A percentile compares a stretch with the other conserved stretches of the same genome.
Conservation (phyloP, 1,140 invertebrate species). For the Bursaphelenchus mucronatus region DNA sequence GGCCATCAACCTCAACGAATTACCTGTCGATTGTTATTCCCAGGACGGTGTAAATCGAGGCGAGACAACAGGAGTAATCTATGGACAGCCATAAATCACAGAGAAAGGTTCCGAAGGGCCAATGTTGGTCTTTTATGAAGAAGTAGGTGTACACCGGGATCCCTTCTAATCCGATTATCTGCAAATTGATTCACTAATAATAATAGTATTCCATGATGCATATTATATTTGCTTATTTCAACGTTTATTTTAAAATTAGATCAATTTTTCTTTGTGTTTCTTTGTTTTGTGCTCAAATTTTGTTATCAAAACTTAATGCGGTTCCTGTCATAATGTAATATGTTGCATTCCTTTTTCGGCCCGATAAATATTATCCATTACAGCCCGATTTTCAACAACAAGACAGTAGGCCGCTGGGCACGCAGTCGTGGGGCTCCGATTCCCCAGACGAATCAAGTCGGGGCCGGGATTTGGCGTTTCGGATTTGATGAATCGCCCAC, state of each 20-base stretch:
- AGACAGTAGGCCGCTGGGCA: too few relatives aligned
- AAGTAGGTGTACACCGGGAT: slow-evolving; percentile 74
- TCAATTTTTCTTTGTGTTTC: not conserved
- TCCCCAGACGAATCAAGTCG: too few relatives aligned
- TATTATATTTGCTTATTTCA: not conserved
- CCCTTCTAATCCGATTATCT: slow-evolving; percentile 73
- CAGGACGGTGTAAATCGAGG: slow-evolving; percentile 97
- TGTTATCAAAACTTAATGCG: too few relatives aligned
- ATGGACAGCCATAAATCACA: slow-evolving; percentile 98
- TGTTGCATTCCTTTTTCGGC: too few relatives aligned
- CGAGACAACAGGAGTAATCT: slow-evolving; percentile 96
- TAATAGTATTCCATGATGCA: not conserved
- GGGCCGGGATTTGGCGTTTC: too few relatives aligned
- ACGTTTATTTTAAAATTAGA: slow-evolving; percentile 16
- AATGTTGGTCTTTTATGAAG: slow-evolving; percentile 81
- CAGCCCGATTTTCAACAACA: too few relatives aligned
- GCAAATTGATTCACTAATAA: slow-evolving; percentile 24
- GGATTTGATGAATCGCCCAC: too few relatives aligned
- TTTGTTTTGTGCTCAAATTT: too few relatives aligned
- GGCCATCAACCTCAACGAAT: slow-evolving; percentile 14
- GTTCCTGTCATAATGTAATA: too few relatives aligned
- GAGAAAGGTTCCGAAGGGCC: slow-evolving; percentile 88
- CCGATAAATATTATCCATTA: too few relatives aligned
- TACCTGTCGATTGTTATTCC: slow-evolving; percentile 90
- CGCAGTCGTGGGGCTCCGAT: too few relatives aligned